Evolutionary conservation across 2,113 vertebrate genomes (phyloP).

Genomic region (Oreochromis tanganicae): DNA sequence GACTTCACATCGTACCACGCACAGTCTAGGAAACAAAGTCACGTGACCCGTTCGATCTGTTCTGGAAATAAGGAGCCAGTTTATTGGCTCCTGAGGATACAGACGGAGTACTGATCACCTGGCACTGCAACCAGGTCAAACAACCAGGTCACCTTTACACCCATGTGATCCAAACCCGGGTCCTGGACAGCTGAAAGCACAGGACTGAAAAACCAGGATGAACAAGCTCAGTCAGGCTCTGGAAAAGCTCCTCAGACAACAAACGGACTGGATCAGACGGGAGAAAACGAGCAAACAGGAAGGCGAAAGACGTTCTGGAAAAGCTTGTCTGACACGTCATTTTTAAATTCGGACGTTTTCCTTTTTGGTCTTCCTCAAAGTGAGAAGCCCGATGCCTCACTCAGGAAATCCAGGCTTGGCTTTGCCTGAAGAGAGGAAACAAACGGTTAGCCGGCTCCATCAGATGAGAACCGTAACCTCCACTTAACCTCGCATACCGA

Average conservation of each 20-base stretch:
- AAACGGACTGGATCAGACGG: background rate
- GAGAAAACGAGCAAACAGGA: background rate
- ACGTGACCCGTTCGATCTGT: background rate
- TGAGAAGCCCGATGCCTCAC: background rate
- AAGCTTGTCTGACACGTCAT: background rate
- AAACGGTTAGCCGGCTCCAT: background rate
- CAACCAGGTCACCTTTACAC: background rate
- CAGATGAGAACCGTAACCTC: background rate
- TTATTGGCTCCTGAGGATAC: rapidly evolving
- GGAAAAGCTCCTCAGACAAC: background rate
- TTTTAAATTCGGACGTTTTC: background rate
- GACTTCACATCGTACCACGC: background rate
- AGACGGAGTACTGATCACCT: background rate
- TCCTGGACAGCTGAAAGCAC: background rate
- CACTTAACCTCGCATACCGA: background rate
- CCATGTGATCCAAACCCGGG: background rate
- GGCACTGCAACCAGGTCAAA: background rate
- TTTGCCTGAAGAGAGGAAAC: background rate
- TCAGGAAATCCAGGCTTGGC: background rate
- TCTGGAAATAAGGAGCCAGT: rapidly evolving
- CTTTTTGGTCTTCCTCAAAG: background rate
- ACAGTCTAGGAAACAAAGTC: background rate
- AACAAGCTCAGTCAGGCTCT: rapidly evolving
- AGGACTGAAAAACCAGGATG: background rate
- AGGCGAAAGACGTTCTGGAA: background rate